Conservation (phyloP, 2,113 vertebrate species). For the Acanthochromis polyacanthus region DNA sequence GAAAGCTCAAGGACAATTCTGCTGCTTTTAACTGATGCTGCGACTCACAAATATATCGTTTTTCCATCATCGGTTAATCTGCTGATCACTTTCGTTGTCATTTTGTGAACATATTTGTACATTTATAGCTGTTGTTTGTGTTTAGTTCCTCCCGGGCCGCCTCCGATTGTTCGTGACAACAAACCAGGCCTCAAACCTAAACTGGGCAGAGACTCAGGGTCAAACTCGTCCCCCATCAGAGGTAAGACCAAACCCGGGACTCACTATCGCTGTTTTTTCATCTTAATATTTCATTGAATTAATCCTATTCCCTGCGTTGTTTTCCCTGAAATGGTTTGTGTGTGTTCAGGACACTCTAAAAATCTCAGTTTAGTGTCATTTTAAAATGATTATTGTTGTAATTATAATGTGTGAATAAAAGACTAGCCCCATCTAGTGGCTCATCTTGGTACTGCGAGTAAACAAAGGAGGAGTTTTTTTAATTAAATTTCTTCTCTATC, state of each 20-base stretch:
- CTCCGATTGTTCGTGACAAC: constrained; percentile 50
- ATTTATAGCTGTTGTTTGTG: constrained; percentile 11
- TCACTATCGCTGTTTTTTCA: not conserved
- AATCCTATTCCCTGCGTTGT: no score
- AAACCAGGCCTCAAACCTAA: constrained; percentile 67
- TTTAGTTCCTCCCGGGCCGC: constrained; percentile 56
- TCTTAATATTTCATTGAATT: not conserved
- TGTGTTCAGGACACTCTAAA: not conserved
- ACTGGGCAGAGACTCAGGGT: constrained; percentile 50
- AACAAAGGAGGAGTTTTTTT: no score
- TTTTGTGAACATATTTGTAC: no score
- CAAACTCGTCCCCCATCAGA: constrained; percentile 48
- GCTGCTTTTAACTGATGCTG: no score
- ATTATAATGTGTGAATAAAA: no score
- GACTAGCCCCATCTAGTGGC: not conserved
- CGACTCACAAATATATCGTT: no score
- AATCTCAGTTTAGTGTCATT: not conserved
- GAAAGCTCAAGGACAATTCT: no score
- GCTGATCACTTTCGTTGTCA: no score
- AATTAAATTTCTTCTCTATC: no score
- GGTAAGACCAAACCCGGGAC: constrained; percentile 24
- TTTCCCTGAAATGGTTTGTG: not conserved
- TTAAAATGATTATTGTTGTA: not conserved
- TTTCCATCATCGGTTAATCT: no score
- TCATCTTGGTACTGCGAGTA: not conserved